phyloP scores from a whole-genome alignment of 2,888 invertebrate genomes.

The Drosophila tripunctata region DNA sequence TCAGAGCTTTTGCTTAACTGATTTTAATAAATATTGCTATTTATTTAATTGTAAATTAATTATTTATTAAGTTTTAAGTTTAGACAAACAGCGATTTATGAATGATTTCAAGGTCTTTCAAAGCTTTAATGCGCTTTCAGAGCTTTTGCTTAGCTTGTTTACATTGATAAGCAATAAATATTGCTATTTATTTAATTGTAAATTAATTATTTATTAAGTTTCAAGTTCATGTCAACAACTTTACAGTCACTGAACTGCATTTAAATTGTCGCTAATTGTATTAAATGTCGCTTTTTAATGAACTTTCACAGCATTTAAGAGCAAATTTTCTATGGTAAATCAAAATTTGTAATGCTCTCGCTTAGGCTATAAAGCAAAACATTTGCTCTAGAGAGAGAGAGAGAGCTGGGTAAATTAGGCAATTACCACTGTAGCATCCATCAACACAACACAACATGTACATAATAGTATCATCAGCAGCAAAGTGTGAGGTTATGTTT shows the following conservation, averaged over 20 bases:
- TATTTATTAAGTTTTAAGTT: constrained; percentile 1
- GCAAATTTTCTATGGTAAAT: not conserved
- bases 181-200: too few species aligned
- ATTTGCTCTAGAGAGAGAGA: constrained; percentile 16
- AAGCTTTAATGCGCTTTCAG: not conserved
- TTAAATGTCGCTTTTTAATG: constrained; percentile 7
- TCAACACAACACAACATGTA: constrained; percentile 15
- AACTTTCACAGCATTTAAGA: constrained; percentile 6
- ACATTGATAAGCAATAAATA: too few species aligned
- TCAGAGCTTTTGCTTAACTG: not conserved
- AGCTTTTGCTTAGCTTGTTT: too few species aligned
- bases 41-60: not conserved
- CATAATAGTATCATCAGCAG: constrained; percentile 47
- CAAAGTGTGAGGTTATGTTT: constrained; percentile 26
- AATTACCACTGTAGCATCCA: constrained; percentile 45
- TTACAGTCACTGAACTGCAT: constrained; percentile 2
- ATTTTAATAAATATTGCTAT: too few species aligned
- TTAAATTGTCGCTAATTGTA: not conserved
- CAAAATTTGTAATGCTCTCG: not conserved
- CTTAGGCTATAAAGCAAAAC: not conserved
- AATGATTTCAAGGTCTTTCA: too few species aligned
- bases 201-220: not conserved
- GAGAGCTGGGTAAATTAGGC: constrained; percentile 39
- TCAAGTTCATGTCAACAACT: constrained; percentile 1
- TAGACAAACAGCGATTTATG: not conserved